Percentiles rank a stretch among this genome's conserved stretches.
phyloP scores from a whole-genome alignment of 2,797 vertebrate species.

The Danio tinwini region DNA sequence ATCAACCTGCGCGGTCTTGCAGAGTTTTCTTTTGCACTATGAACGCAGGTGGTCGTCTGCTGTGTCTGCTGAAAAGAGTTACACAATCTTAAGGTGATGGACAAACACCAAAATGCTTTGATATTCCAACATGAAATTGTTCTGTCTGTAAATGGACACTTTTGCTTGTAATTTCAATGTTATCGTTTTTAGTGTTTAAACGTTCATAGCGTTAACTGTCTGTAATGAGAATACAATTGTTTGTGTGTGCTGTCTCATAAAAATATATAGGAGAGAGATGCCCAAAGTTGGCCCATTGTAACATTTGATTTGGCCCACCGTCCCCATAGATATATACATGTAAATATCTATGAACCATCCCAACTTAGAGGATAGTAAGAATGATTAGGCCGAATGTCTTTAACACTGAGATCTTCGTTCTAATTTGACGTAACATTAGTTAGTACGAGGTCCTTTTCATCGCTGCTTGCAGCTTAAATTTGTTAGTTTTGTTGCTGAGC shows the following conservation, averaged over 20 bases:
- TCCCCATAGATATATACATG: no score
- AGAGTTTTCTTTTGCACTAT: neutral
- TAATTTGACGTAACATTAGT: no score
- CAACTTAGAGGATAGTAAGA: no score
- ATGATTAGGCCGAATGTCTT: no score
- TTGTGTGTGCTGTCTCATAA: neutral
- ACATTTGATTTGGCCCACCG: no score
- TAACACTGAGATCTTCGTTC: no score
- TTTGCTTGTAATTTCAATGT: neutral
- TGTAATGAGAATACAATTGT: neutral
- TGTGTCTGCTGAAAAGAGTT: neutral
- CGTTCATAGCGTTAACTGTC: neutral
- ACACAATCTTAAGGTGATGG: neutral
- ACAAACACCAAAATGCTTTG: neutral
- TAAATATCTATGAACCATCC: no score
- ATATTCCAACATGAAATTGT: neutral
- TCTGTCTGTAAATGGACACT: neutral
- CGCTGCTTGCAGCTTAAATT: no score
- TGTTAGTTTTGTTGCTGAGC: no score
- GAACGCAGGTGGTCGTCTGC: neutral
- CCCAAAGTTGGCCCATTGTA: no score
- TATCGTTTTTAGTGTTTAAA: neutral
- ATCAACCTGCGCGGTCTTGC: slow-evolving; percentile 37
- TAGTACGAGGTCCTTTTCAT: no score
- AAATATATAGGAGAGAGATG: no score